Base-by-base conservation (phyloP, 2,113 vertebrate species). In the Dicrurus megarhynchus region DNA sequence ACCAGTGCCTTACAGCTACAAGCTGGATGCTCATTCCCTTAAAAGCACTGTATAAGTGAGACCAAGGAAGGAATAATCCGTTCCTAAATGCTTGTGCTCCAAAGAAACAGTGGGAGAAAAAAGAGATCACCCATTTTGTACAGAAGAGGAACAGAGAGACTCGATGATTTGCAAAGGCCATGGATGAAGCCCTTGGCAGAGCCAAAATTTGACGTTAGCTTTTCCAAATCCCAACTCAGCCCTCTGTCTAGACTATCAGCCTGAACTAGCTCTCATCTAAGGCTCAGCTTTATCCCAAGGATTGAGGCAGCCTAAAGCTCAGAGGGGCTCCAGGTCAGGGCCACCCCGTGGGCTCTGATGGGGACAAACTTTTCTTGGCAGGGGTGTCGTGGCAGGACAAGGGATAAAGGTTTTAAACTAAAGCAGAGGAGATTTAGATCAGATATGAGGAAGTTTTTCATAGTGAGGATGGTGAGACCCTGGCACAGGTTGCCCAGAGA, bases 321-420 rank as follows among this genome's bases (percentile, higher is more conserved):
- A 10, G 68, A 80, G 28, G 14, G 41, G 17, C 24, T 92, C 26
- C 24, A n/a, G 28, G 27, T 44, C 0, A 4, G 37, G 61, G 22
- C 17, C 15, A 49, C 6, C 9, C 6, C 2, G 0, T 10, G 28
- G 16, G 44, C 16, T 53, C 27, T 55, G 30, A 55, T 41, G 41
- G 47, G 47, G 10, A 32, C 11, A 61, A 24, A 39, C 33, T 12
- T 47, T 83, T 68, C 32, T 13, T 9, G 32, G n/a, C 7, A 60
- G 30, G 6, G 28, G 4, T 32, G 17, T 2, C 41, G 39, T 2
- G 5, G 46, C 0, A 69, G 21, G 13, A 35, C 9, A 53, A 35
- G 10, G 17, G 24, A 37, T 19, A 61, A 56, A 42, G 11, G 21
- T 50, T 41, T 64, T 27, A 22, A 55, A 61, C 14, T 16, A 19